Percentiles rank a stretch among this genome's conserved stretches.
phyloP scores from a whole-genome alignment of 2,797 vertebrate species.

The Neosilurus mollespiculum region DNA sequence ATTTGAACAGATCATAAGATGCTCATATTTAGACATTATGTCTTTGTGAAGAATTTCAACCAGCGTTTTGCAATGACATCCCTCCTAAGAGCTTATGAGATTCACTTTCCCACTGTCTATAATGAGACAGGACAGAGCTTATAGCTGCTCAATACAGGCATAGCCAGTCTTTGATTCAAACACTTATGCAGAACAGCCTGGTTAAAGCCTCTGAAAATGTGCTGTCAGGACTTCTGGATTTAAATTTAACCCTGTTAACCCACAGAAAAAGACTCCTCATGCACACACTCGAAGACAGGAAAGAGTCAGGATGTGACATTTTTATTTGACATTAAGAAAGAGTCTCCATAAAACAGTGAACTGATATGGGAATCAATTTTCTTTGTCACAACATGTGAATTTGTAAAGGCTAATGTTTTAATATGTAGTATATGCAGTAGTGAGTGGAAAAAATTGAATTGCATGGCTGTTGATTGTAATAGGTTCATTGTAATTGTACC shows the following conservation, averaged over 20 bases:
- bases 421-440: not conserved
- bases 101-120: constrained; percentile 75
- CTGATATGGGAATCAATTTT: constrained; percentile 49
- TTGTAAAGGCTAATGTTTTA: not conserved
- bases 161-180: constrained; percentile 91
- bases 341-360: constrained; percentile 18
- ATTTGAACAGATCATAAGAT: constrained; percentile 32
- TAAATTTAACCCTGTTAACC: constrained; percentile 88
- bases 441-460: not conserved
- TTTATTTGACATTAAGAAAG: constrained; percentile 43
- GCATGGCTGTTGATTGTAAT: not conserved
- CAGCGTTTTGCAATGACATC: constrained; percentile 60
- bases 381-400: constrained; percentile 18
- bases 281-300: constrained; percentile 44
- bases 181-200: constrained; percentile 85
- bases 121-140: constrained; percentile 94
- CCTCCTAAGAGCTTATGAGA: constrained; percentile 75
- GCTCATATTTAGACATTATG: constrained; percentile 27
- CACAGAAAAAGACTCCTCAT: constrained; percentile 64
- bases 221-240: constrained; percentile 86
- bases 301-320: constrained; percentile 50
- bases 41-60: constrained; percentile 16
- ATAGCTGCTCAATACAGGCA: constrained; percentile 92
- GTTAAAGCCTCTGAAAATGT: constrained; percentile 80
- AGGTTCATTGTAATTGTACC: not conserved